phyloP scores from a whole-genome alignment of 2,113 vertebrate species.

The Chroicocephalus ridibundus region DNA sequence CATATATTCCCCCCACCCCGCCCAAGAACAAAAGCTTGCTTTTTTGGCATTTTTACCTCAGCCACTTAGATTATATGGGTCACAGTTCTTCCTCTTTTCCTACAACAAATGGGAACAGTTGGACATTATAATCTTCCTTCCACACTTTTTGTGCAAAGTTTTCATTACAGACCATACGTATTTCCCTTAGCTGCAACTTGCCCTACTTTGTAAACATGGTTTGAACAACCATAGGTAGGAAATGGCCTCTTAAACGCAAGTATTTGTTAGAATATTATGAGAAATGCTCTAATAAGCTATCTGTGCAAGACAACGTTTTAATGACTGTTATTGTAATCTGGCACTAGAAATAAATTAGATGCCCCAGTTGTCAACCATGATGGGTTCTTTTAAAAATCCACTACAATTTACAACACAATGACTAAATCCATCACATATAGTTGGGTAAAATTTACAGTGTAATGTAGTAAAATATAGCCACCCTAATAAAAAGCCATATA shows the following conservation, averaged over 20 bases:
- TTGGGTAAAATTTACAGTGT: not conserved
- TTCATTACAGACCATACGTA: not conserved
- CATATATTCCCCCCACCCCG: not conserved
- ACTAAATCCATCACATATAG: not conserved
- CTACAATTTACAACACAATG: not conserved
- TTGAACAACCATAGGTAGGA: not conserved
- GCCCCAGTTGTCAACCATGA: not conserved
- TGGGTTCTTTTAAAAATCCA: not conserved
- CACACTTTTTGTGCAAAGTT: not conserved
- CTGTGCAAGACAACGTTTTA: not conserved
- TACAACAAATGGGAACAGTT: not conserved
- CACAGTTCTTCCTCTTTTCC: not conserved
- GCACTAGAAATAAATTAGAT: conserved; percentile 3
- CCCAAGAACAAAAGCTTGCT: not conserved
- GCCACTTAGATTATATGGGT: not conserved
- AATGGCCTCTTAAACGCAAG: not conserved
- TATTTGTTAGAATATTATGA: not conserved
- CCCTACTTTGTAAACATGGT: not conserved
- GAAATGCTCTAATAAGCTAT: not conserved
- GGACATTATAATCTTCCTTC: not conserved
- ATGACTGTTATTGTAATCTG: not conserved
- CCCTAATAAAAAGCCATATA: not conserved
- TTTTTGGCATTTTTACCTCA: not conserved
- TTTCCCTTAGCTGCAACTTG: not conserved
- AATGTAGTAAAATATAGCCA: not conserved